phyloP scores from a whole-genome alignment of 2,797 vertebrate genomes.

The Syngnathus rostellatus region DNA sequence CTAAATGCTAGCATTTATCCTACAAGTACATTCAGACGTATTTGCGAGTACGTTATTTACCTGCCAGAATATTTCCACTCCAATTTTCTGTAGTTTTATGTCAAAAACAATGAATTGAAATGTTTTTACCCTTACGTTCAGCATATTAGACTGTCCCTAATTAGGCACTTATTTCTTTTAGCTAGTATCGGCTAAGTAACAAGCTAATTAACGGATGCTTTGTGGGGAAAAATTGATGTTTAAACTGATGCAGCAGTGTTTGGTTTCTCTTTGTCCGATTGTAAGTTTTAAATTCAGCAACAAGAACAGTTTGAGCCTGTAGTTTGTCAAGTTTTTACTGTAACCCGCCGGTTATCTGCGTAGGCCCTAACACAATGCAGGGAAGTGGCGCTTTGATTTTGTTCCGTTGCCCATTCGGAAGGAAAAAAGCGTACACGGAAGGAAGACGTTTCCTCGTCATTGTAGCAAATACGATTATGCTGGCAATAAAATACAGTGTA shows the following conservation, averaged over 20 bases:
- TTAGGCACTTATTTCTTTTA: constrained; percentile 86
- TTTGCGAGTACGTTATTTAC: too few species aligned
- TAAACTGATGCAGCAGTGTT: constrained; percentile 68
- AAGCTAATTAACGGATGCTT: constrained; percentile 65
- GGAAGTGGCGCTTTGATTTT: constrained; percentile 51
- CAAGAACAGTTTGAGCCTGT: constrained; percentile 62
- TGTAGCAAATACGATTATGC: constrained; percentile 75
- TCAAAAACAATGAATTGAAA: too few species aligned
- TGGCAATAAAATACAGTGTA: constrained; percentile 74
- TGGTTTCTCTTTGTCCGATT: constrained; percentile 62
- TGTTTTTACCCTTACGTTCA: too few species aligned
- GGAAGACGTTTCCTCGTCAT: constrained; percentile 52
- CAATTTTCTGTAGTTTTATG: too few species aligned
- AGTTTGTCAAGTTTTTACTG: constrained; percentile 64
- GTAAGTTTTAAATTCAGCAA: constrained; percentile 51
- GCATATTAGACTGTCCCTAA: too few species aligned
- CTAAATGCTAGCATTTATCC: too few species aligned
- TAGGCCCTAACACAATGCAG: constrained; percentile 57
- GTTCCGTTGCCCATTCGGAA: constrained; percentile 9
- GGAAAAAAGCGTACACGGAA: neutral
- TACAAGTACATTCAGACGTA: too few species aligned
- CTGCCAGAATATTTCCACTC: too few species aligned
- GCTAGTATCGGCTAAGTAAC: constrained; percentile 71
- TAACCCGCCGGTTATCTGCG: constrained; percentile 51
- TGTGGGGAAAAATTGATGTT: constrained; percentile 55